These are phyloP conservation scores for Phainopepla nitens DNA, from an alignment of 2,113 vertebrate genomes.

Conservation along the genomic window DNA sequence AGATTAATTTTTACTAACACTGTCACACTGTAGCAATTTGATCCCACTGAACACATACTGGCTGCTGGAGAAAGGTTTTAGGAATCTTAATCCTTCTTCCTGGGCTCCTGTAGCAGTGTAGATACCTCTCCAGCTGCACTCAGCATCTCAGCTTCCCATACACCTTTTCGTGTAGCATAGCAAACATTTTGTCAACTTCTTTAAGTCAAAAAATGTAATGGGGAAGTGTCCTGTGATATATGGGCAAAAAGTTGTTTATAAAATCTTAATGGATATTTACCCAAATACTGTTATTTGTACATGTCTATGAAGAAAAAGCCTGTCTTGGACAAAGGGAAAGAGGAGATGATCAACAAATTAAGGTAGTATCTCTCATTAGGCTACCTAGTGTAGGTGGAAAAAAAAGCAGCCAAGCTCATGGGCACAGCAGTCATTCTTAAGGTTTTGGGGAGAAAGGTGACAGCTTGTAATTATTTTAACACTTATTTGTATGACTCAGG, in stretches of 20 bases:
- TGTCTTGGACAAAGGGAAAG: neutral
- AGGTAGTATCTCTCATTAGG: neutral
- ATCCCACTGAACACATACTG: neutral
- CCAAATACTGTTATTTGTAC: neutral
- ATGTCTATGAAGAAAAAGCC: neutral
- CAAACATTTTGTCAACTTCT: neutral
- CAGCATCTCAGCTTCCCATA: neutral
- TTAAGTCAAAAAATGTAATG: neutral
- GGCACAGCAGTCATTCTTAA: neutral
- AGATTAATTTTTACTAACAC: neutral
- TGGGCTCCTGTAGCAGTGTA: rapidly evolving
- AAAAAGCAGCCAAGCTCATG: neutral
- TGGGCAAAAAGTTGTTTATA: neutral
- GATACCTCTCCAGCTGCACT: neutral
- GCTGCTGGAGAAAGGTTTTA: neutral
- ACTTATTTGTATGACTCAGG: neutral
- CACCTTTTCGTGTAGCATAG: neutral
- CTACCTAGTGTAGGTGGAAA: neutral
- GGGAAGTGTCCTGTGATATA: neutral
- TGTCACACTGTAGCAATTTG: neutral
- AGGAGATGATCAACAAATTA: neutral
- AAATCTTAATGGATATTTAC: neutral
- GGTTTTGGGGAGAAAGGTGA: neutral
- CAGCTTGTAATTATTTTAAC: neutral
- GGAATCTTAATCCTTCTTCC: neutral